Percentiles rank a stretch among this genome's conserved stretches.
Evolutionary conservation across 2,888 invertebrate genomes (phyloP).

Genomic region (Acleris emargana): DNA sequence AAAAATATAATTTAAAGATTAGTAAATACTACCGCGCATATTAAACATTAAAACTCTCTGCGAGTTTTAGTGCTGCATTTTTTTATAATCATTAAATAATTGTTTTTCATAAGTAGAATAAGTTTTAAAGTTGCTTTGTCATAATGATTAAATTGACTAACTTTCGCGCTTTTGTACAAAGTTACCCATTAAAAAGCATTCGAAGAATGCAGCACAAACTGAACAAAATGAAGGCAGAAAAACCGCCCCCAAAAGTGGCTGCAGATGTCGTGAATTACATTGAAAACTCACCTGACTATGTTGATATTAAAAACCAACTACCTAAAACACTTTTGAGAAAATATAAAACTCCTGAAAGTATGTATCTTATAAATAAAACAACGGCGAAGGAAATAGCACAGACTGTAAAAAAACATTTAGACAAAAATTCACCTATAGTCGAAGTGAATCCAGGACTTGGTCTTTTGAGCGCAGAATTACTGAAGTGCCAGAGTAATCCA

Average conservation of each 20-base stretch:
- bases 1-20: no score
- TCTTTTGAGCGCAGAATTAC: slow-evolving; percentile 83
- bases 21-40: no score
- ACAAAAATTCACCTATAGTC: slow-evolving; percentile 68
- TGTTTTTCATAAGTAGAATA: slow-evolving; percentile 10
- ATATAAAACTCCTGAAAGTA: slow-evolving; percentile 64
- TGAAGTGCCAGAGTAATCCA: slow-evolving; percentile 74
- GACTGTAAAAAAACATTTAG: slow-evolving; percentile 61
- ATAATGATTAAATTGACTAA: slow-evolving; percentile 22
- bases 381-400: slow-evolving; percentile 67
- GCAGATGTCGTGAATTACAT: slow-evolving; percentile 67
- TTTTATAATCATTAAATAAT: not conserved
- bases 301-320: slow-evolving; percentile 56
- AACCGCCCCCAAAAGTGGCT: slow-evolving; percentile 54
- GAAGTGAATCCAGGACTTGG: slow-evolving; percentile 90
- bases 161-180: slow-evolving; percentile 7
- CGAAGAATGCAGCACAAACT: slow-evolving; percentile 60
- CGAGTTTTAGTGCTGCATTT: not conserved
- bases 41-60: no score
- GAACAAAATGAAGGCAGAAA: slow-evolving; percentile 52
- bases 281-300: slow-evolving; percentile 59
- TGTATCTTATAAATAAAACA: slow-evolving; percentile 72
- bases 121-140: not conserved
- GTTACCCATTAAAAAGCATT: slow-evolving; percentile 36
- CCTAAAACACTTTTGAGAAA: slow-evolving; percentile 67